A percentile compares a stretch with the other conserved stretches of the same genome.
Evolutionary conservation across 2,797 vertebrate genomes (phyloP).

Genomic region (Cossypha niveicapilla): DNA sequence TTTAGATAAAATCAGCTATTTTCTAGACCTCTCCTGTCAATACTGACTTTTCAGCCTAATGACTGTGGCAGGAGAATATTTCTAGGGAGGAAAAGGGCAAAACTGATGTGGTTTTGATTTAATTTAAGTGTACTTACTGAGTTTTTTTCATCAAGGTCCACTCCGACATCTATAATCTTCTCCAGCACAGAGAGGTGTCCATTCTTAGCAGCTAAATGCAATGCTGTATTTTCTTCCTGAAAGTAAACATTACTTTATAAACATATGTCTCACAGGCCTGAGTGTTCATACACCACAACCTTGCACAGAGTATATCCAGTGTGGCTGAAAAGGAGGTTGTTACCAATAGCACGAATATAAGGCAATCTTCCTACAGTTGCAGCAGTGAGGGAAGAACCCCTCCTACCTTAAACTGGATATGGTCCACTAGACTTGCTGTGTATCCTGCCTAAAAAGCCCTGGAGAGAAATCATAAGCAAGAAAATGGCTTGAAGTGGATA

Average conservation of each 20-base stretch:
- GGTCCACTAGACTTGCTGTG: neutral
- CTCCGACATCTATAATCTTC: constrained; percentile 77
- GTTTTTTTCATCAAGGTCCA: constrained; percentile 81
- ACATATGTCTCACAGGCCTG: neutral
- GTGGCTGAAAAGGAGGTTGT: neutral
- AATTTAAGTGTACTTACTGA: constrained; percentile 71
- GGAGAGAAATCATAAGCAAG: neutral
- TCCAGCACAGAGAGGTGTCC: constrained; percentile 80
- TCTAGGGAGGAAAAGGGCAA: neutral
- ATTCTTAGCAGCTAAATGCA: constrained; percentile 82
- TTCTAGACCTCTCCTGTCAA: neutral
- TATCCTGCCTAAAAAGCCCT: neutral
- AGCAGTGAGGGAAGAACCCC: neutral
- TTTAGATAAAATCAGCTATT: constrained; percentile 25
- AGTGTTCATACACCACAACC: neutral
- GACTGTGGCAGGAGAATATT: neutral
- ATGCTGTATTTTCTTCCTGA: constrained; percentile 84
- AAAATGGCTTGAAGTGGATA: neutral
- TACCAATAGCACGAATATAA: neutral
- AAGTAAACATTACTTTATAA: neutral
- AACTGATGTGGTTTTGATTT: neutral
- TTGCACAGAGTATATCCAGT: neutral
- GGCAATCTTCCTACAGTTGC: neutral
- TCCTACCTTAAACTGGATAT: neutral
- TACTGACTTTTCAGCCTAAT: neutral